Evolutionary conservation across 2,888 invertebrate species (phyloP).

Genomic region (Tenthredo notha): DNA sequence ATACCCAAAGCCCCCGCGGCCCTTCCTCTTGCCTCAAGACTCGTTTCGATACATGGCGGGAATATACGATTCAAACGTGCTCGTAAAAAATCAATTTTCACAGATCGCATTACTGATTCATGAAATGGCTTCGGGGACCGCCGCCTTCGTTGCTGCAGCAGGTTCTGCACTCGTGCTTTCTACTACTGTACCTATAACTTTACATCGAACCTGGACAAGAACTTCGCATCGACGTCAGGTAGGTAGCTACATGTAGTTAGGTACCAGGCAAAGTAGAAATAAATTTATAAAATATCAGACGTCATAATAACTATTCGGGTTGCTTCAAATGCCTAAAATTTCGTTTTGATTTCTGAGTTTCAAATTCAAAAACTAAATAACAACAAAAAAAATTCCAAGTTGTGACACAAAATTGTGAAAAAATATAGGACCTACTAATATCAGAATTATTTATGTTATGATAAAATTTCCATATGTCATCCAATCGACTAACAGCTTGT

Average conservation of each 20-base stretch:
- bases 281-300: not conserved
- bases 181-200: not conserved
- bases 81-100: conserved; percentile 52
- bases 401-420: not conserved
- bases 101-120: conserved; percentile 53
- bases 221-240: not conserved
- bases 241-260: not conserved
- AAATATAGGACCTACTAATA: not conserved
- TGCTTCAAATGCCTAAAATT: too few relatives aligned
- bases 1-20: conserved; percentile 8
- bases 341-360: too few relatives aligned
- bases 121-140: conserved; percentile 46
- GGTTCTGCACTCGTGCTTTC: conserved; percentile 24
- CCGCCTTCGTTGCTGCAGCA: conserved; percentile 27
- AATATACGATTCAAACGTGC: conserved; percentile 50
- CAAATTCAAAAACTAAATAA: too few relatives aligned
- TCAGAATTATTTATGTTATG: conserved; percentile 17
- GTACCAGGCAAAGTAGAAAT: not conserved
- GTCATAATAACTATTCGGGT: not conserved
- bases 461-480: not conserved
- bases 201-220: not conserved
- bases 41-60: conserved; percentile 10
- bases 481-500: conserved; percentile 2
- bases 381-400: not conserved
- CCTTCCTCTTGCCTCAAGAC: not conserved